These are phyloP conservation scores for Rafetus swinhoei DNA, from an alignment of 2,113 vertebrate genomes.

Conservation along the genomic window DNA sequence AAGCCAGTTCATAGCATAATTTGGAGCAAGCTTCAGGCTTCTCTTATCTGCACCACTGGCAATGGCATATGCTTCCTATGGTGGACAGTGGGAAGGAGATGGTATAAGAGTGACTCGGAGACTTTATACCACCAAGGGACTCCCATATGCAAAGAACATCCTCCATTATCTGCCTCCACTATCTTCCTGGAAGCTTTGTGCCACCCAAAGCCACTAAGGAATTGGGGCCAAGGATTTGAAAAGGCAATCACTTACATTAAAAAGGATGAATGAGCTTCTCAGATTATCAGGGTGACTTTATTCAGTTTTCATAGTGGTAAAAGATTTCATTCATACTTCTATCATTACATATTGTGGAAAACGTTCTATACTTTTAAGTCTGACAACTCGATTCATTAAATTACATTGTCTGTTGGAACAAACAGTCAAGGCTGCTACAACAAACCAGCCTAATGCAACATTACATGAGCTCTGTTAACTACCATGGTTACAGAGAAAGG, in stretches of 20 bases:
- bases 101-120: neutral
- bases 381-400: neutral
- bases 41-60: neutral
- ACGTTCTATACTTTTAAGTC: neutral
- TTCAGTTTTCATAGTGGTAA: neutral
- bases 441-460: neutral
- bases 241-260: neutral
- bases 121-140: neutral
- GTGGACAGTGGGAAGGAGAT: neutral
- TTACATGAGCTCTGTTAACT: neutral
- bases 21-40: neutral
- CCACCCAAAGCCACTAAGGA: neutral
- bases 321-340: neutral
- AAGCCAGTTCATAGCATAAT: neutral
- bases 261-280: neutral
- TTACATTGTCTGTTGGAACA: neutral
- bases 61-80: neutral
- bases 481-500: neutral
- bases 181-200: neutral
- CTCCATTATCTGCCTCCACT: neutral
- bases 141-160: neutral
- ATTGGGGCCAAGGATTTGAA: neutral
- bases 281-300: neutral
- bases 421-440: slow-evolving; percentile 11
- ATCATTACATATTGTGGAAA: neutral